Base-by-base conservation (phyloP, 1,140 invertebrate genomes). In the Triops cancriformis region DNA sequence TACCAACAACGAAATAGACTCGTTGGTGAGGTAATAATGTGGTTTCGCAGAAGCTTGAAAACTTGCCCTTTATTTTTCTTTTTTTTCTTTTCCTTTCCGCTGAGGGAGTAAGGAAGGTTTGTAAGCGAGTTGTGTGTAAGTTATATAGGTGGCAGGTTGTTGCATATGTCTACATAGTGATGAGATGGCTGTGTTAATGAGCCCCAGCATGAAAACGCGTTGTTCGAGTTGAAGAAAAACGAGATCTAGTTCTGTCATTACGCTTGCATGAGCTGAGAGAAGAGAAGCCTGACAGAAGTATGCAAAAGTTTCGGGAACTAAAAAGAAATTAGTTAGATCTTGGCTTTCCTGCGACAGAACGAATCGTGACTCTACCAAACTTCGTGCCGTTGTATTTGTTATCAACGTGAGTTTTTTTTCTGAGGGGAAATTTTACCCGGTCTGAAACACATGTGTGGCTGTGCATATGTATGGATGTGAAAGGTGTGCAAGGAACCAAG, bases 151-250 rank as follows among this genome's bases (percentile, higher is more conserved):
- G 14, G 51, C 51, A 64, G n/a, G 51, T 64, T 64, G 51, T 64
- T 64, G 51, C 51, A 64, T 64, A n/a, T 14, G 51, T 64, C 51
- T 64, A 64, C 51, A 64, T 64, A 64, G 23, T 64, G 51, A 64
- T 64, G 51, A 64, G 51, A 18, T 64, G 23, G 51, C 23, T 64
- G 51, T 64, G 51, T 64, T 64, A 64, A 64, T 64, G 51, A 64
- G 51, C 51, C 18, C 31, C 51, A 23, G 51, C 51, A 64, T 64
- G 51, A 23, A 64, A 23, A 23, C 14, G 23, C 23, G 14, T 18
- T 64, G 14, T 4, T 64, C 6, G 7, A 64, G 51, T 64, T 64
- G 23, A 14, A 64, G 51, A 64, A 37, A 37, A 37, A 37, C 31
- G 18, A 64, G 51, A 18, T 14, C 51, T 14, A 64, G 51, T 64